These are phyloP conservation scores for Pseudomyrmex concolor DNA, from an alignment of 1,140 invertebrate species.

Conservation along the genomic window DNA sequence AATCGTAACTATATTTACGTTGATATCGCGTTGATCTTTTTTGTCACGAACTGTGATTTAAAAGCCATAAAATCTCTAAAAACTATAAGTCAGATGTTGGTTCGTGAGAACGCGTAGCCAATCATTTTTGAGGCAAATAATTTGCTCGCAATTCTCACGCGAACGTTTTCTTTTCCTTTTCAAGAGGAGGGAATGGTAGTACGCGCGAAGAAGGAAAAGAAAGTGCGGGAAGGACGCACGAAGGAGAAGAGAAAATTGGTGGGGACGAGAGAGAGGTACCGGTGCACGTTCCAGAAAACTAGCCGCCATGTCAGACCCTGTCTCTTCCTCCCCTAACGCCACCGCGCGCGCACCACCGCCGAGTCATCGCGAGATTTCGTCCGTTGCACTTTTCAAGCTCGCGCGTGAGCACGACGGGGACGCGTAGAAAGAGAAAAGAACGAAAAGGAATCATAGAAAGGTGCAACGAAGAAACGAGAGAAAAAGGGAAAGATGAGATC, in stretches of 20 bases:
- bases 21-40: too few relatives aligned
- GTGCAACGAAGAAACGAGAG: background rate
- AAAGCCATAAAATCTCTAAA: too few relatives aligned
- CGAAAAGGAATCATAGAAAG: constrained; percentile 14
- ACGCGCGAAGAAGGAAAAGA: background rate
- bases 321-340: constrained; percentile 25
- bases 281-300: constrained; percentile 73
- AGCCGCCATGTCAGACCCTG: constrained; percentile 66
- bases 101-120: too few relatives aligned
- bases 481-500: constrained; percentile 32
- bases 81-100: too few relatives aligned
- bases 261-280: constrained; percentile 28
- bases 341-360: background rate
- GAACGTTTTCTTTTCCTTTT: constrained; percentile 60
- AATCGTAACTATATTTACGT: background rate
- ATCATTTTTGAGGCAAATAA: background rate
- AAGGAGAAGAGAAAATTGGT: constrained; percentile 61
- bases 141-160: constrained; percentile 48
- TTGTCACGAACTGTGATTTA: too few relatives aligned
- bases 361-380: constrained; percentile 65
- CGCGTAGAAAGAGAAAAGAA: constrained; percentile 31
- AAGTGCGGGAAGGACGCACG: constrained; percentile 22
- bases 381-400: constrained; percentile 74
- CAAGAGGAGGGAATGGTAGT: constrained; percentile 16
- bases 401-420: constrained; percentile 46